Percentiles rank a stretch among this genome's conserved stretches.
Conservation (phyloP, 2,113 vertebrate species). For the Esox niger region DNA sequence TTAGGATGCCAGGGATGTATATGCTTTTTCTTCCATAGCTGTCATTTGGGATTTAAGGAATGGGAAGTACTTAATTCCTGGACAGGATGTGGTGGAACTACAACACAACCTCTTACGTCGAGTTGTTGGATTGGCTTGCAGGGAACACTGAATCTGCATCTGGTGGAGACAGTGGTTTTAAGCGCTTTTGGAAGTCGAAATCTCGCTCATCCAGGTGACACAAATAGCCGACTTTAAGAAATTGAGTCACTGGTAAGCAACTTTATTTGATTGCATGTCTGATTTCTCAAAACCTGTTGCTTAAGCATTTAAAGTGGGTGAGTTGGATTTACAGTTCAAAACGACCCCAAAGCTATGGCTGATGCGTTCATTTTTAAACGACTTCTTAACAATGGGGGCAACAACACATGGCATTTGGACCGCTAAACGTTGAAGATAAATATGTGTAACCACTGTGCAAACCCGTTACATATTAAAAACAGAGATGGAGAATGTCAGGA, state of each 20-base stretch:
- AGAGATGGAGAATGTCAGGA: not conserved
- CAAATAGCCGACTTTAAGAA: not conserved
- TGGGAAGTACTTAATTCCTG: constrained; percentile 60
- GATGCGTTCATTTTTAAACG: too few species aligned
- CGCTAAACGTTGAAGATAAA: not conserved
- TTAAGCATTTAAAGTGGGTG: not conserved
- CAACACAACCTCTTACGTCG: constrained; percentile 17
- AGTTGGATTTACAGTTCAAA: not conserved
- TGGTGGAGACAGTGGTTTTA: constrained; percentile 25
- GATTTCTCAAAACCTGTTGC: not conserved
- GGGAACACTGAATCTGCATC: constrained; percentile 26
- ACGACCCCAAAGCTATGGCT: not conserved
- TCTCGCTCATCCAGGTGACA: constrained; percentile 3
- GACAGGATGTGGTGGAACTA: constrained; percentile 67
- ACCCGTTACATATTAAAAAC: too few species aligned
- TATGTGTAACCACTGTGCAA: not conserved
- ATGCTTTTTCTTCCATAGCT: not conserved
- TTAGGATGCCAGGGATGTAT: too few species aligned
- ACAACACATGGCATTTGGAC: not conserved
- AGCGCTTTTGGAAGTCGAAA: constrained; percentile 23
- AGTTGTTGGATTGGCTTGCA: constrained; percentile 13
- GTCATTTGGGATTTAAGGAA: constrained; percentile 49
- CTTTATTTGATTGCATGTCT: not conserved
- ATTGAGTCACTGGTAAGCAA: not conserved
- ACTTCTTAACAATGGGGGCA: too few species aligned